Conservation (phyloP, 1,140 invertebrate genomes). For the Drosophila yakuba region DNA sequence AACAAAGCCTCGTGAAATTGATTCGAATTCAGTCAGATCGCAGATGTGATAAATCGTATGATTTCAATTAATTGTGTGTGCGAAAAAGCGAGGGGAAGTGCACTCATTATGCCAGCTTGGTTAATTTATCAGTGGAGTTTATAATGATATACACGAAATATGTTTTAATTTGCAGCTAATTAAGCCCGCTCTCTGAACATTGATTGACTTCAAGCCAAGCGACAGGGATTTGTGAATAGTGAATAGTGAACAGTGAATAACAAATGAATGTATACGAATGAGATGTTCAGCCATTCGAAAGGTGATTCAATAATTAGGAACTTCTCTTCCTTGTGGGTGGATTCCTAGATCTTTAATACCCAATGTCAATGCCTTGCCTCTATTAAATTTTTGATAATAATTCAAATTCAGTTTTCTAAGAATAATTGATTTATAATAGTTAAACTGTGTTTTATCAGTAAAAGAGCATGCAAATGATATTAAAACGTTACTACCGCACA, state of each 20-base stretch:
- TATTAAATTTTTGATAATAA: too few species aligned
- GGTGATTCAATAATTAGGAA: slow-evolving; percentile 37
- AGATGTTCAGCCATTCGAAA: slow-evolving; percentile 40
- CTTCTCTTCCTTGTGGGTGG: slow-evolving; percentile 34
- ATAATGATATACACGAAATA: slow-evolving; percentile 56
- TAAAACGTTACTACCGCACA: slow-evolving; percentile 5
- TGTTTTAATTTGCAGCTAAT: slow-evolving; percentile 62
- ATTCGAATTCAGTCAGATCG: slow-evolving; percentile 72
- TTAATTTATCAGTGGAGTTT: slow-evolving; percentile 68
- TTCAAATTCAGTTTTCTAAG: too few species aligned
- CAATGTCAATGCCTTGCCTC: background rate
- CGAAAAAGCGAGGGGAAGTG: slow-evolving; percentile 35
- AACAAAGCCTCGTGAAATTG: slow-evolving; percentile 54
- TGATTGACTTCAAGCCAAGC: slow-evolving; percentile 27
- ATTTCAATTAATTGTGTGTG: slow-evolving; percentile 79
- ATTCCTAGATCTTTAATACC: background rate
- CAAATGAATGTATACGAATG: slow-evolving; percentile 44
- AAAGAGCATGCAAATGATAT: background rate
- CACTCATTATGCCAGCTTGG: slow-evolving; percentile 57
- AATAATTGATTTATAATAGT: too few species aligned
- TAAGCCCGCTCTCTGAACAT: slow-evolving; percentile 16
- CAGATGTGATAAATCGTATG: slow-evolving; percentile 69
- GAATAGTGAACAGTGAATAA: slow-evolving; percentile 32
- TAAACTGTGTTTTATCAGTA: background rate
- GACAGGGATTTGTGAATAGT: slow-evolving; percentile 32